Evolutionary conservation across 2,797 vertebrate species (phyloP).

Genomic region (Melopsittacus undulatus): DNA sequence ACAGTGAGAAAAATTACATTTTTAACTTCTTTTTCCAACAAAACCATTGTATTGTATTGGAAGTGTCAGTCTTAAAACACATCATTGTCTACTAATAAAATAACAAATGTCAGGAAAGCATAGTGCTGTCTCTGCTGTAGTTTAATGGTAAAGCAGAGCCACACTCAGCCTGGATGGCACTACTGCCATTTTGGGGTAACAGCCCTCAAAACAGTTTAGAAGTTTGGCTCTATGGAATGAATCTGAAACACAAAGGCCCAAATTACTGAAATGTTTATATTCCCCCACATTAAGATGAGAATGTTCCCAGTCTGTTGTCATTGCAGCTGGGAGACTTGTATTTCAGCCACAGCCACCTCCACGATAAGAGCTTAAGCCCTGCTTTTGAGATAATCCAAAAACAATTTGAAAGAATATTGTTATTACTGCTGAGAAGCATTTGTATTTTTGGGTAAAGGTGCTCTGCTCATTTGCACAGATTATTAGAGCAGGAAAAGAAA

Average conservation of each 20-base stretch:
- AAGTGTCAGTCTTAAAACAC: background rate
- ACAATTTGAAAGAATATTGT: background rate
- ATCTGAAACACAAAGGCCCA: background rate
- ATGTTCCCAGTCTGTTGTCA: background rate
- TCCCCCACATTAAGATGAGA: background rate
- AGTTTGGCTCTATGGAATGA: background rate
- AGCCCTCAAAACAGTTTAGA: background rate
- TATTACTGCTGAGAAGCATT: background rate
- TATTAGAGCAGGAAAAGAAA: background rate
- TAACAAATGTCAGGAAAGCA: background rate
- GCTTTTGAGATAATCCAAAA: background rate
- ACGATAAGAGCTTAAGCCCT: background rate
- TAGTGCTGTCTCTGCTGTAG: background rate
- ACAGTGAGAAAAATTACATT: slow-evolving; percentile 73
- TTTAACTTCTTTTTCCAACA: background rate
- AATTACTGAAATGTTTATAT: background rate
- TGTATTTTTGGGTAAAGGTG: background rate
- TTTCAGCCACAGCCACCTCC: background rate
- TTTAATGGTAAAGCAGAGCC: background rate
- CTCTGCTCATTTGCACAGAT: background rate
- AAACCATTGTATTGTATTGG: background rate
- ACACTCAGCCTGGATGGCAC: background rate
- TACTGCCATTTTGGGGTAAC: background rate
- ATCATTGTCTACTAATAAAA: background rate
- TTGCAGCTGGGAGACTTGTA: background rate